Conservation (phyloP, 1,140 invertebrate species). For the Paraescarpia echinospica region DNA sequence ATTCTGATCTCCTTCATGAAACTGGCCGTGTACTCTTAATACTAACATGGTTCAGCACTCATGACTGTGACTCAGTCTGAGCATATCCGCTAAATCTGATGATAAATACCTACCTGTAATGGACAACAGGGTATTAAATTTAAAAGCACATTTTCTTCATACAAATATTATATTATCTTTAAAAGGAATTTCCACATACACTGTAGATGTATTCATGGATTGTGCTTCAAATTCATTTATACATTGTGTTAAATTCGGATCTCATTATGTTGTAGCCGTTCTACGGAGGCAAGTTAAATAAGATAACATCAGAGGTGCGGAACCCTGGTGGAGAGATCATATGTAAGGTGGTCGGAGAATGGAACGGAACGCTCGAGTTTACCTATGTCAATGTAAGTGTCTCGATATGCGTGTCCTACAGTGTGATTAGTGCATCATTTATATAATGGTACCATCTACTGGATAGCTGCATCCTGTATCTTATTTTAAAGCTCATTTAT, state of each 20-base stretch:
- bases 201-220: neutral
- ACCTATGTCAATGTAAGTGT: constrained; percentile 43
- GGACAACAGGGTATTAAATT: neutral
- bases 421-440: no score
- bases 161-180: neutral
- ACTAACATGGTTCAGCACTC: no score
- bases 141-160: neutral
- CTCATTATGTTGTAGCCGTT: constrained; percentile 68
- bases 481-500: neutral
- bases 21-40: no score
- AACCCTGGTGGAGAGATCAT: constrained; percentile 56
- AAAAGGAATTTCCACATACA: no score
- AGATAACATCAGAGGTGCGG: constrained; percentile 79
- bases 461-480: neutral
- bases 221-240: neutral
- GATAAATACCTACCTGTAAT: no score
- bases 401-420: neutral
- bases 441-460: neutral
- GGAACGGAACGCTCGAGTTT: constrained; percentile 57
- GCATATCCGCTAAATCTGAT: no score
- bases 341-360: constrained; percentile 56
- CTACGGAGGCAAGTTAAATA: constrained; percentile 92
- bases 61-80: no score
- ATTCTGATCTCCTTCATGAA: no score
- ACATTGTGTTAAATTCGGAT: neutral